A percentile compares a stretch with the other conserved stretches of the same genome.
These are phyloP conservation scores for Clytia hemisphaerica DNA, from an alignment of 30 jellyfish, hydroid and myxozoan species.

Conservation along the genomic window DNA sequence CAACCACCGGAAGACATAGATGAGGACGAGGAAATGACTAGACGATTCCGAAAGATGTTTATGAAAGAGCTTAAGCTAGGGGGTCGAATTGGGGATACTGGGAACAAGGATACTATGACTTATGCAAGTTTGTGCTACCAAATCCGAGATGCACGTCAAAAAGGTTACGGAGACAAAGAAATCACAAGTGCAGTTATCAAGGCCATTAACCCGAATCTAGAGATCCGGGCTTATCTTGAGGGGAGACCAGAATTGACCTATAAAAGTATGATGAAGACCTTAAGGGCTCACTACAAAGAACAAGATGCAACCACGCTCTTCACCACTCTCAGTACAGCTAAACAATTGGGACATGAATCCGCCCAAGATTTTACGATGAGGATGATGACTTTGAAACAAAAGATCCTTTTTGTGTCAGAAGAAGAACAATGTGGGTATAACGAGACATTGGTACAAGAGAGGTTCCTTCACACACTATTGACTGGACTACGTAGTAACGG, in stretches of 20 bases:
- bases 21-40: too few relatives aligned
- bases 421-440: conserved; percentile 15
- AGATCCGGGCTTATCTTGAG: conserved; percentile 32
- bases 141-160: conserved; percentile 29
- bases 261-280: conserved; percentile 23
- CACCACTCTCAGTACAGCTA: conserved; percentile 31
- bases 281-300: conserved; percentile 42
- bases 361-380: conserved; percentile 12
- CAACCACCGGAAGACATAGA: too few relatives aligned
- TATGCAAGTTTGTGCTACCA: conserved; percentile 29
- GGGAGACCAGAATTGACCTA: conserved; percentile 17
- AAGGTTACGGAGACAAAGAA: conserved; percentile 20
- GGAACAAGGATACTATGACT: conserved; percentile 20
- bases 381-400: too few relatives aligned
- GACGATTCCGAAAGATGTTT: too few relatives aligned
- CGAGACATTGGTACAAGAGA: too few relatives aligned
- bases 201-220: conserved; percentile 36
- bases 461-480: too few relatives aligned
- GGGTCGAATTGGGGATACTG: conserved; percentile 48
- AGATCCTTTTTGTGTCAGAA: conserved; percentile 28
- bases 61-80: conserved; percentile 30
- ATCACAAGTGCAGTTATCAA: conserved; percentile 25
- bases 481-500: too few relatives aligned
- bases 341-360: conserved; percentile 26
- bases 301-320: conserved; percentile 37